Base-by-base conservation (phyloP, 2,113 vertebrate species). In the Cettia cetti region DNA sequence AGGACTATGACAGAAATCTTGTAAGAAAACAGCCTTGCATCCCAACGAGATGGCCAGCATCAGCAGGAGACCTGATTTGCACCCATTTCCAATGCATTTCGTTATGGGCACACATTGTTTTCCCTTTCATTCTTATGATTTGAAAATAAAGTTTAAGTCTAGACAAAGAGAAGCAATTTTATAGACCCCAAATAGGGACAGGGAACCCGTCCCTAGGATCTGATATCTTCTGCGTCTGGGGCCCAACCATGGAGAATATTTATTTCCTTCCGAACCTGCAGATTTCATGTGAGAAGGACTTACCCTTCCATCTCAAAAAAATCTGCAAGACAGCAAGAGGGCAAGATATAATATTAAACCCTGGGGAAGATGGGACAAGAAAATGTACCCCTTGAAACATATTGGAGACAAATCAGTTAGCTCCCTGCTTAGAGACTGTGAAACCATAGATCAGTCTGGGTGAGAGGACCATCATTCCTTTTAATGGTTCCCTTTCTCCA, bases 341-440 rank as follows among this genome's bases (percentile, higher is more conserved):
- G 10, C 30, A 50, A 71, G 56, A 24, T 3, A 11, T 37, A 39
- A 70, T 66, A 49, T 37, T 76, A 71, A 78, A 49, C 37, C 17
- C 16, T 10, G 11, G 9, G 15, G 33, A 92, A 89, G 18, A 74
- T 0, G 1, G 27, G 22, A 53, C 1, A 2, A 69, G 45, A 47
- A 88, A 86, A 60, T 8, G 1, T 37, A 28, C 27, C 10, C 45
- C 50, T 60, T 39, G n/a, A 82, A 76, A 80, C 17, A 45, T 1
- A 2, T 2, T 7, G 3, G 44, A 69, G 28, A 75, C 39, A 68
- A 77, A 54, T 49, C 42, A 84, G 10, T 21, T 15, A 50, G 17
- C 23, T 49, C 9, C 13, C 13, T 75, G 33, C 9, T 54, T 45
- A 59, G 47, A 75, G 33, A 17, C 7, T 60, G 16, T 4, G 1